Evolutionary conservation across 2,113 vertebrate species (phyloP), one percentile per base, ranked within the genome.

Genomic region (Benitochromis conjunctus): DNA sequence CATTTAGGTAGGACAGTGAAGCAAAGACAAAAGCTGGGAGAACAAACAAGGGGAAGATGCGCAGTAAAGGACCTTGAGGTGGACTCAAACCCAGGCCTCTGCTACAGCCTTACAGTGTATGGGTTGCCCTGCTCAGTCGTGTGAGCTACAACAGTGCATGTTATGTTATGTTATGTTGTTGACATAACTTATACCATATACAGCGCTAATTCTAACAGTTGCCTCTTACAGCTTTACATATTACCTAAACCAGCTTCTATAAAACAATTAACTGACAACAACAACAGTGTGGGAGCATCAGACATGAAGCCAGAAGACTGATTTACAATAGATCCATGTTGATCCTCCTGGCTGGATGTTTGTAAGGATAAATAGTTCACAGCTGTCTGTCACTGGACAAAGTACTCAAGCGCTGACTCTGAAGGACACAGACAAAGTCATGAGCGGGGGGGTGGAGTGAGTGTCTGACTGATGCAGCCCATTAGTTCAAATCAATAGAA

Each of bases 401-500:
- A 78, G 14, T 5, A 38, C 84, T 77, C 54, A 31, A 58, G 38
- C 29, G 48, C 69, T 3, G 41, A 57, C 80, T 85, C 64, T 88
- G 60, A 71, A 91, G 71, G 82, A 81, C 80, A 83, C 41, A 38
- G 3, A 8, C 79, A 64, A 62, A 56, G 41, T 36, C 71, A 31
- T 24, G 29, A 79, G 80, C 26, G n/a, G n/a, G n/a, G n/a, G n/a
- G n/a, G n/a, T n/a, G n/a, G 29, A 29, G 29, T 29, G 29, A 4
- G 29, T 29, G 29, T 4, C 4, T 29, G 29, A 29, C 24, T 6
- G 80, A 79, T 85, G 78, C 55, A 87, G 80, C 86, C 90, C 92
- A 93, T 93, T 95, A 91, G 80, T 79, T 71, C 31, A 18, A 88
- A 90, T 94, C 90, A 84, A 93, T 93, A 85, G 74, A 81, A 91